Base-by-base conservation (phyloP, 2,797 vertebrate species). In the Bradypodion pumilum region DNA sequence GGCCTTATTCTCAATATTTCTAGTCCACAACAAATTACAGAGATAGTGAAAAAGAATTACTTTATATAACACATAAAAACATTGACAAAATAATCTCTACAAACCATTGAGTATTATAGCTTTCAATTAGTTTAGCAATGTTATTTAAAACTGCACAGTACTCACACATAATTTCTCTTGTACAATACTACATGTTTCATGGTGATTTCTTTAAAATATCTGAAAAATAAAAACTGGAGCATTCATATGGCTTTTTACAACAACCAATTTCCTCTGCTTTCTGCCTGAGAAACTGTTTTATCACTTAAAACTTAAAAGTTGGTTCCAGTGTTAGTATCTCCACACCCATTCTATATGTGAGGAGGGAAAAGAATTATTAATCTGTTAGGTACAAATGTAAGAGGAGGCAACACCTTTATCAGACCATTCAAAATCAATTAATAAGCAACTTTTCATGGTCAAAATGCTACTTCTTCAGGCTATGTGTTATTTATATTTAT, bases 11-110 rank as follows among this genome's bases (percentile, higher is more conserved):
- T 49, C 77, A 86, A 87, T 1, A 73, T 70, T 86, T 88, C 23
- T 9, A 82, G 10, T 15, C 15, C 5, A 0, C 59, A 82, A 65
- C 21, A 86, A n/a, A 8, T 85, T 85, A 60, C 37, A 85, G 23
- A 60, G 1, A 63, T 84, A 66, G 3, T 72, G 66, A 62, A 9
- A 81, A 79, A 78, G n/a, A 79, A 79, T 77, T 52, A 60, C 4
- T 2, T 72, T 72, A 83, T 7, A 9, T 86, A 80, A 84, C 0
- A 0, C 2, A 37, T 13, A 65, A 72, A 80, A 60, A 2, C 12
- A 69, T 46, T 75, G 76, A n/a, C 19, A 74, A 87, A 83, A 75
- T 83, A 78, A 75, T 62, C 49, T 68, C 62, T 83, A 75, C 62
- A 79, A 59, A 68, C 56, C 63, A 74, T 46, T 87, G 77, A 70